phyloP scores from a whole-genome alignment of 2,797 vertebrate species.

The Babyrousa celebensis region DNA sequence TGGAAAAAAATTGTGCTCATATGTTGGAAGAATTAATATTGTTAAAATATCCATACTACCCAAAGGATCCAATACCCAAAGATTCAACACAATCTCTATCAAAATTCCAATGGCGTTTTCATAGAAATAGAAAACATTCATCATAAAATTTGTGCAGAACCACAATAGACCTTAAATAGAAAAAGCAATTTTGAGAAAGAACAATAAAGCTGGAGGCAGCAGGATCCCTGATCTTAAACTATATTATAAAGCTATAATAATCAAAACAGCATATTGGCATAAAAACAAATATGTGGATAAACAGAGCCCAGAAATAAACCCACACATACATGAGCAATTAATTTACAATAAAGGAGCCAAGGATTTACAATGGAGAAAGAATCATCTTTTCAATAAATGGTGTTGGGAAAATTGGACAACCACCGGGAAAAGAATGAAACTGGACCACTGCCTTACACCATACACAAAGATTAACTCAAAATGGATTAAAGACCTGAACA shows the following conservation, averaged over 20 bases:
- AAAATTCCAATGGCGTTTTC: too few relatives aligned
- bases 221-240: not conserved
- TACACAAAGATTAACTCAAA: too few relatives aligned
- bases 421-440: too few relatives aligned
- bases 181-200: not conserved
- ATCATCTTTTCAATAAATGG: too few relatives aligned
- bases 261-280: not conserved
- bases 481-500: too few relatives aligned
- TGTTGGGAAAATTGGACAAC: too few relatives aligned
- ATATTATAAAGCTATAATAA: not conserved
- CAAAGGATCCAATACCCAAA: not conserved
- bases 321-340: not conserved
- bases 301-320: not conserved
- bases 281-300: not conserved
- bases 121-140: too few relatives aligned
- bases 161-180: not conserved
- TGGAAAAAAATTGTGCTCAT: not conserved
- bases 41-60: not conserved
- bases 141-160: not conserved
- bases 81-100: not conserved
- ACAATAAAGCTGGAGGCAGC: not conserved
- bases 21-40: not conserved
- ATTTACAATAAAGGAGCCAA: not conserved
- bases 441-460: too few relatives aligned
- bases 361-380: too few relatives aligned